Conservation (phyloP, 2,888 invertebrate species). For the Rhodophaea formosa region DNA sequence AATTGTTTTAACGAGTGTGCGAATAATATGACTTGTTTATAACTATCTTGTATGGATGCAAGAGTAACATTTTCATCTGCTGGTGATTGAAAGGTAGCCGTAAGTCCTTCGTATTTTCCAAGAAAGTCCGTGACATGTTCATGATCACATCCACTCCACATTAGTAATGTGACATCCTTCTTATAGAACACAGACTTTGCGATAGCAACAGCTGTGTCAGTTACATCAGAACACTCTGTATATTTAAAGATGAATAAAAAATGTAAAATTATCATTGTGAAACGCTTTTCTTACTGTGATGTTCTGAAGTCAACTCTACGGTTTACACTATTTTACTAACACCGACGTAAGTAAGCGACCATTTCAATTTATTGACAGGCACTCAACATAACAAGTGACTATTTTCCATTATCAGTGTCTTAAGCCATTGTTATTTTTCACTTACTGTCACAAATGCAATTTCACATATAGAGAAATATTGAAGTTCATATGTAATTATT, state of each 20-base stretch:
- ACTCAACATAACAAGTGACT: no score
- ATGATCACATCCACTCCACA: background rate
- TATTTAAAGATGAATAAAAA: background rate
- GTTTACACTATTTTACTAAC: background rate
- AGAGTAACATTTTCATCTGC: background rate
- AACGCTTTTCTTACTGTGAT: background rate
- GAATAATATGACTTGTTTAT: constrained; percentile 10
- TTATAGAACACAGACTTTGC: constrained; percentile 5
- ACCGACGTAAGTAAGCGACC: no score
- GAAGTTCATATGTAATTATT: no score
- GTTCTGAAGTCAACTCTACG: background rate
- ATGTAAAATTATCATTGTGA: background rate
- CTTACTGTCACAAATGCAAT: no score
- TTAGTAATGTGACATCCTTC: constrained; percentile 1
- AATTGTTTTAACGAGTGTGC: background rate
- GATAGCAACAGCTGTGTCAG: background rate
- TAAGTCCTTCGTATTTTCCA: constrained; percentile 1
- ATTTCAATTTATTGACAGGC: no score
- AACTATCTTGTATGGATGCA: background rate
- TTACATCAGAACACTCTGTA: background rate
- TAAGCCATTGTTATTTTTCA: no score
- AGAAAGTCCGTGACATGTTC: background rate
- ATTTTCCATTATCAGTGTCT: no score
- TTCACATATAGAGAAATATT: no score
- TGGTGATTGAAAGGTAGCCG: background rate